phyloP scores from a whole-genome alignment of 2,797 vertebrate species.

The Furcifer pardalis region DNA sequence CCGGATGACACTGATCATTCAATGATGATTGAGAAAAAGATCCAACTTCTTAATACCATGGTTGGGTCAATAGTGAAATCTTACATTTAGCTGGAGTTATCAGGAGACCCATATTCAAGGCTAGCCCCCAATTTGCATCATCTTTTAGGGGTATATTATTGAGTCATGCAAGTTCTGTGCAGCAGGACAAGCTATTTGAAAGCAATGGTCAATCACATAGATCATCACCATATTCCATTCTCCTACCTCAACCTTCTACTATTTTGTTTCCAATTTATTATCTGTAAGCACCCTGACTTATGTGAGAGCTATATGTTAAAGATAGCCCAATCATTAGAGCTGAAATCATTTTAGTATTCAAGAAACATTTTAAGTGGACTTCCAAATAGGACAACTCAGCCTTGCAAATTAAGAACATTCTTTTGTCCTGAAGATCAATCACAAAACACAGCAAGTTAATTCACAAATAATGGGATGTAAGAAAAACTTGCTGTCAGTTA shows the following conservation, averaged over 20 bases:
- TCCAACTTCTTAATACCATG: not conserved
- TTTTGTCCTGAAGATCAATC: too few relatives aligned
- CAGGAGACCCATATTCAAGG: not conserved
- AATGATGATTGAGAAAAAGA: not conserved
- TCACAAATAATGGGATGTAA: too few relatives aligned
- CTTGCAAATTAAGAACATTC: too few relatives aligned
- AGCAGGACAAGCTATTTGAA: not conserved
- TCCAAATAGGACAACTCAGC: too few relatives aligned
- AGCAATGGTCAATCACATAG: not conserved
- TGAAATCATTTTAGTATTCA: too few relatives aligned
- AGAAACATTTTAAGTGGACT: too few relatives aligned
- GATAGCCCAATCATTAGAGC: too few relatives aligned
- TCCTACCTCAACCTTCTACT: not conserved
- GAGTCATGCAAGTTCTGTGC: not conserved
- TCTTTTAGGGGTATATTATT: not conserved
- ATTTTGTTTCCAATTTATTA: not conserved
- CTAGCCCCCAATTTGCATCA: not conserved
- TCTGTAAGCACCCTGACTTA: not conserved
- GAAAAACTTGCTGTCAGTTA: too few relatives aligned
- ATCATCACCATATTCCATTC: not conserved
- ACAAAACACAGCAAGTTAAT: too few relatives aligned
- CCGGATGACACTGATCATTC: not conserved
- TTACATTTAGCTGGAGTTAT: not conserved
- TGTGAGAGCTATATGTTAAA: too few relatives aligned
- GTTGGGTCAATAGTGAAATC: not conserved